Evolutionary conservation across 2,113 vertebrate species (phyloP).

Genomic region (Mystacornis crossleyi): DNA sequence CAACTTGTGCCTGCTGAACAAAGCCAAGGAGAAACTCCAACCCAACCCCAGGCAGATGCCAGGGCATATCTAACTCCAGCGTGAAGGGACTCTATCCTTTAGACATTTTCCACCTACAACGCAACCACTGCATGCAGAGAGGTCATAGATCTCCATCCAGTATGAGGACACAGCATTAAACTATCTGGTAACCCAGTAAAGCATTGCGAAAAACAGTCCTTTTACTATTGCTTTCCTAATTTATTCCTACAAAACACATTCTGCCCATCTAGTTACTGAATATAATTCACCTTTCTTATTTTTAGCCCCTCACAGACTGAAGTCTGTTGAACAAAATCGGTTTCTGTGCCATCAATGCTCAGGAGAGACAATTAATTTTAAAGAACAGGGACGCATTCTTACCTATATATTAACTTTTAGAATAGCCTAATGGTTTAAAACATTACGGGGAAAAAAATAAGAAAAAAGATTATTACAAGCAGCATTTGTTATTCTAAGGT

Average conservation of each 20-base stretch:
- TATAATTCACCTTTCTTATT: neutral
- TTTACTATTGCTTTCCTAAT: neutral
- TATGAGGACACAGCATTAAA: neutral
- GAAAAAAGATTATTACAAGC: neutral
- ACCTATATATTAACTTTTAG: neutral
- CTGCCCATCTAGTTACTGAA: neutral
- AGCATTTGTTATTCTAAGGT: constrained; percentile 45
- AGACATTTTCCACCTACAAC: neutral
- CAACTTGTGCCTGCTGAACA: neutral
- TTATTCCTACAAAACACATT: neutral
- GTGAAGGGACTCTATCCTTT: neutral
- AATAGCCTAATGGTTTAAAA: neutral
- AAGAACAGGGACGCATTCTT: neutral
- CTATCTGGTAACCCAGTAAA: neutral
- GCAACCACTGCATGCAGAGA: neutral
- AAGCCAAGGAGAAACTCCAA: neutral
- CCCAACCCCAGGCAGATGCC: neutral
- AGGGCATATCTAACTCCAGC: neutral
- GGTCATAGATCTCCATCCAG: neutral
- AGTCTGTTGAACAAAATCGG: neutral
- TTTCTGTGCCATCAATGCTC: constrained; percentile 27
- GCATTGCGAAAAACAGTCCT: neutral
- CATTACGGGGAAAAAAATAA: neutral
- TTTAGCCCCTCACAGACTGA: neutral
- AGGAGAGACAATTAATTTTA: neutral